These are phyloP conservation scores for Polyommatus iphigenia DNA, from an alignment of 2,888 invertebrate species.

Conservation along the genomic window DNA sequence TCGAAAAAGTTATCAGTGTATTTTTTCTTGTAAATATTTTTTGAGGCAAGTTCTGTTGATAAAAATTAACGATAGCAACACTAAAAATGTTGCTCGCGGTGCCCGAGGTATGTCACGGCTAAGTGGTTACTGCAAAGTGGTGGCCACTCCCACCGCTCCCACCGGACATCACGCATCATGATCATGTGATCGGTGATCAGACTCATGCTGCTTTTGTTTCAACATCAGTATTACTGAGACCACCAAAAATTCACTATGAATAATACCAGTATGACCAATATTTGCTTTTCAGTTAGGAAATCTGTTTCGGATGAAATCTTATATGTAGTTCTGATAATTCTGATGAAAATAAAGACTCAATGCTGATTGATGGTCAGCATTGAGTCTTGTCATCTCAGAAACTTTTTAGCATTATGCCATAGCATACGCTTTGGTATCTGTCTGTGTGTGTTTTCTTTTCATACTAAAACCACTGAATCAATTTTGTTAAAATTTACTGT, in stretches of 20 bases:
- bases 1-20: conserved; percentile 43
- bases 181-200: background rate
- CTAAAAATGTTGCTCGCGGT: conserved; percentile 23
- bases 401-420: too few species aligned
- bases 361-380: too few species aligned
- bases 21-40: conserved; percentile 36
- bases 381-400: too few species aligned
- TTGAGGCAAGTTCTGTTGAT: conserved; percentile 30
- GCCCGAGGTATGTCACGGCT: conserved; percentile 27
- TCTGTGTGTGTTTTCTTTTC: too few species aligned
- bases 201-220: background rate
- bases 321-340: too few species aligned
- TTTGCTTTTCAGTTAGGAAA: background rate
- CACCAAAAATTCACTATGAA: background rate
- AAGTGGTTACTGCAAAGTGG: conserved; percentile 20
- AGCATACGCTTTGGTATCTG: too few species aligned
- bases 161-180: background rate
- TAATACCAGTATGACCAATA: background rate
- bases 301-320: background rate
- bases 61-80: conserved; percentile 32
- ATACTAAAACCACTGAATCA: too few species aligned
- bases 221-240: background rate
- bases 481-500: too few species aligned
- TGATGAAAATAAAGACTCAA: too few species aligned
- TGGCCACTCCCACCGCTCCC: background rate